phyloP scores from a whole-genome alignment of 2,888 invertebrate genomes.

The Antheraea yamamai region DNA sequence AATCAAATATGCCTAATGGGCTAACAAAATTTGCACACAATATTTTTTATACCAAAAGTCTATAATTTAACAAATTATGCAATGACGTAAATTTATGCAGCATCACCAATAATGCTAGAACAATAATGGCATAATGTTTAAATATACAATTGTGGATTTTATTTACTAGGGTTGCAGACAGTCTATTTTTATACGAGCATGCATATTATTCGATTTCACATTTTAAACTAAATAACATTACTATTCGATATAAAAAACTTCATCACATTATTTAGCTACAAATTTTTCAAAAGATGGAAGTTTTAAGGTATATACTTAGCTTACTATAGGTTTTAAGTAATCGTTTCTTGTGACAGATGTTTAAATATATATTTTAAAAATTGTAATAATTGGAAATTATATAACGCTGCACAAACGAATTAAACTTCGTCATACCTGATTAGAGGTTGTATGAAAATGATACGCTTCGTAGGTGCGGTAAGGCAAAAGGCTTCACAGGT shows the following conservation, averaged over 20 bases:
- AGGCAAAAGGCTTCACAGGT: constrained; percentile 41
- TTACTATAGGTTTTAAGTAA: no score
- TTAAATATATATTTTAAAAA: no score
- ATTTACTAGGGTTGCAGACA: background rate
- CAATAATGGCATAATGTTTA: no score
- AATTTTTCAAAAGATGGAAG: background rate
- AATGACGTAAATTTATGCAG: background rate
- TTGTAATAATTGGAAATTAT: no score
- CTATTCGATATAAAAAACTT: background rate
- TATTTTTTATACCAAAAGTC: background rate
- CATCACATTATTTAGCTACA: background rate
- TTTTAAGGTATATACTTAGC: no score
- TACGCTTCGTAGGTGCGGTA: constrained; percentile 21
- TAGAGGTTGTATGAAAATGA: constrained; percentile 28
- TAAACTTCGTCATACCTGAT: background rate
- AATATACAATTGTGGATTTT: background rate
- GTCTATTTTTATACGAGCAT: background rate
- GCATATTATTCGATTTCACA: background rate
- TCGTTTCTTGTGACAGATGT: no score
- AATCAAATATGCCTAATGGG: no score
- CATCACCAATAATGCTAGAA: no score
- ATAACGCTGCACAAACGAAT: no score
- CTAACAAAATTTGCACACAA: no score
- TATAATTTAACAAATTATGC: background rate
- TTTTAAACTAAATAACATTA: background rate